These are phyloP conservation scores for Aphis craccivora DNA, from an alignment of 1,140 invertebrate species.

Conservation along the genomic window DNA sequence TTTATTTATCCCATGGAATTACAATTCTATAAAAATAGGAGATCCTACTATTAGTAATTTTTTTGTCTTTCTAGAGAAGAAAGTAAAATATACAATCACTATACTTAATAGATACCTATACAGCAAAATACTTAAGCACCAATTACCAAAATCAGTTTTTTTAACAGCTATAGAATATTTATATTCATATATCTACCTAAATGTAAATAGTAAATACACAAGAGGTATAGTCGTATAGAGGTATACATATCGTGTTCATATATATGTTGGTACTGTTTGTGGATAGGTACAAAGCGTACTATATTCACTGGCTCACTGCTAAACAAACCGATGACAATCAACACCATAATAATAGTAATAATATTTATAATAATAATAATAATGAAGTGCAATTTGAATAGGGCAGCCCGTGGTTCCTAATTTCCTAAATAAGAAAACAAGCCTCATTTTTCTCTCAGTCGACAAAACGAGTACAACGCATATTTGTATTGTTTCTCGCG, in stretches of 20 bases:
- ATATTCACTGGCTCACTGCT: not conserved
- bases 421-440: conserved; percentile 53
- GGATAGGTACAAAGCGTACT: conserved; percentile 5
- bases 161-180: not conserved
- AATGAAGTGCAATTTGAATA: conserved; percentile 17
- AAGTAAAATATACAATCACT: not conserved
- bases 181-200: not conserved
- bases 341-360: conserved; percentile 4
- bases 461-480: conserved; percentile 28
- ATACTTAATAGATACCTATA: not conserved
- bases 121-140: not conserved
- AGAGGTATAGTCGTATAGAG: not conserved
- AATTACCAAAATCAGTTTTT: not conserved
- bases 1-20: not conserved
- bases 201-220: no score
- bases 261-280: not conserved
- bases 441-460: conserved; percentile 27
- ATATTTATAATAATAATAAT: conserved; percentile 34
- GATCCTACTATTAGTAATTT: no score
- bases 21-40: not conserved
- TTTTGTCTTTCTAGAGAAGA: not conserved
- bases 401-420: conserved; percentile 40
- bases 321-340: conserved; percentile 27
- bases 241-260: not conserved
- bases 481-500: conserved; percentile 7